A percentile compares a stretch with the other conserved stretches of the same genome.
Conservation (phyloP, 2,797 vertebrate genomes). For the Ceryle rudis region DNA sequence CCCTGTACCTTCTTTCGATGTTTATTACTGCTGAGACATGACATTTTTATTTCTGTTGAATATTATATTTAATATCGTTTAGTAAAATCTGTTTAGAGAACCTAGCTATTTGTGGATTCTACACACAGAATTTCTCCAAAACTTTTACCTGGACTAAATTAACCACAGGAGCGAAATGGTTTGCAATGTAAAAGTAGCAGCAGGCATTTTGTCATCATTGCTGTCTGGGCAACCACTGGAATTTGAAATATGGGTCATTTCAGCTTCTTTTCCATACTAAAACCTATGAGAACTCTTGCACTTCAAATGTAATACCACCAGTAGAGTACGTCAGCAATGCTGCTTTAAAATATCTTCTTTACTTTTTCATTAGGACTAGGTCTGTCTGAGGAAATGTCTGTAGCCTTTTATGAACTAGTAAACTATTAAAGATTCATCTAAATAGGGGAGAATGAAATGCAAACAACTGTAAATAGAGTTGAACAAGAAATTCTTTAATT, state of each 20-base stretch:
- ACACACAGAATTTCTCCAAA: neutral
- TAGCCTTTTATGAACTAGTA: neutral
- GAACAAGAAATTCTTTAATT: neutral
- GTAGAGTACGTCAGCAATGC: neutral
- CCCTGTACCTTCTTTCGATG: neutral
- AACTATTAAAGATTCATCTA: slow-evolving; percentile 9
- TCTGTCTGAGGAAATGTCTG: neutral
- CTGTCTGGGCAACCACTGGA: slow-evolving; percentile 38
- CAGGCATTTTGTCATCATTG: slow-evolving; percentile 27
- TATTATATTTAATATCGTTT: neutral
- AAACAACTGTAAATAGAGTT: slow-evolving; percentile 31
- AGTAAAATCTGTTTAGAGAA: neutral
- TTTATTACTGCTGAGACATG: neutral
- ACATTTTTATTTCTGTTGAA: slow-evolving; percentile 23
- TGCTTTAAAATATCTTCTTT: neutral
- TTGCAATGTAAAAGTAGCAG: slow-evolving; percentile 44
- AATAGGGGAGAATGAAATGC: slow-evolving; percentile 5
- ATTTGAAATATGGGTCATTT: neutral
- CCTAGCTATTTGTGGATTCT: slow-evolving; percentile 13
- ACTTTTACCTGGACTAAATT: slow-evolving; percentile 16
- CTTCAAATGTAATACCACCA: neutral
- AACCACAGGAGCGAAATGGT: slow-evolving; percentile 18
- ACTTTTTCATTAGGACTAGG: neutral
- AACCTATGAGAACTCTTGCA: neutral
- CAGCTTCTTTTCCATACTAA: neutral